Evolutionary conservation across 2,113 vertebrate species (phyloP), one percentile per base, ranked within the genome.

Genomic region (Mixornis gularis): DNA sequence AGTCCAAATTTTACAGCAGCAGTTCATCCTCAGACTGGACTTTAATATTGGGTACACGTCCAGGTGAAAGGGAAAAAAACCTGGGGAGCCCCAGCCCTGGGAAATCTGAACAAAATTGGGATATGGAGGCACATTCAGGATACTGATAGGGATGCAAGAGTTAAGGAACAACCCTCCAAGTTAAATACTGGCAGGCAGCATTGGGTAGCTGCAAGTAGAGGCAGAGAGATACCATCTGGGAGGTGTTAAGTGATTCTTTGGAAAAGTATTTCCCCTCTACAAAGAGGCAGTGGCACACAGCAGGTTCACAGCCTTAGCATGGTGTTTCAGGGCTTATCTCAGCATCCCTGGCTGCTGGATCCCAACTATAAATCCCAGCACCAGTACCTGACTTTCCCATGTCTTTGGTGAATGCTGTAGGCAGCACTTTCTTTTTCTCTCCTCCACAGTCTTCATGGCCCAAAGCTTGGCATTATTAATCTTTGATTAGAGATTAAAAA

Each of bases 401-500:
- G 25, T 34, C 46, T 82, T 58, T 62, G 38, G 58, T 29, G 24
- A 89, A n/a, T 18, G 32, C 63, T 55, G 36, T 14, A 80, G 34
- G 43, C 40, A 44, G 43, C 40, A 44, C 17, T 79, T 91, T 21
- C 26, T 64, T n/a, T 73, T 74, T 44, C 62, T 34, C 40, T 78
- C 34, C 56, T 92, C 25, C 41, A 43, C 48, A 68, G 40, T 24
- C 51, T 70, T 69, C 62, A 34, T 4, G 26, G 41, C 24, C 55
- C 46, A 79, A 82, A 92, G 46, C 3, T 24, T 91, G 63, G 53
- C 79, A 65, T 82, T 82, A 87, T 69, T 91, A 87, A 72, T 77
- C 69, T 91, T 87, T 89, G 51, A 89, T 79, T 73, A 77, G 48
- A 78, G 46, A 89, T 89, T 89, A 79, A 82, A 91, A 87, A 66